Base-by-base conservation (phyloP, 2,113 vertebrate genomes). In the Physeter macrocephalus region DNA sequence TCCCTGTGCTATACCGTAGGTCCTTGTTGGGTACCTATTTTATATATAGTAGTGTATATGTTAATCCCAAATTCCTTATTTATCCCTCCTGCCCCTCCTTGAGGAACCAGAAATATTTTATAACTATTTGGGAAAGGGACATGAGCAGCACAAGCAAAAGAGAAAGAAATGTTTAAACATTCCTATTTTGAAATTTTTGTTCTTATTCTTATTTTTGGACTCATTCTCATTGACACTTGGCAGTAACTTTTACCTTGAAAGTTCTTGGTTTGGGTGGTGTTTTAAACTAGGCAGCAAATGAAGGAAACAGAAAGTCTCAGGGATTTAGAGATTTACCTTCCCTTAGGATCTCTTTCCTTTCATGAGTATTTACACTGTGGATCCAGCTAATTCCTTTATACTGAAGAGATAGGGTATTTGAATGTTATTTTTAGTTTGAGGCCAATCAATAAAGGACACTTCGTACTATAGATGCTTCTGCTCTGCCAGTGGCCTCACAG, bases 311-410 rank as follows among this genome's bases (percentile, higher is more conserved):
- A 77, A 94, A 89, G 29, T 90, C 54, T 67, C 41, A 7, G 27
- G 54, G 77, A 94, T 86, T 97, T 86, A 93, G 54, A 94, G 72
- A 87, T 49, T 93, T 87, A 13, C 31, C 13, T 25, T 89, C 82
- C 46, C 72, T 91, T 39, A 87, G 31, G 41, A 93, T 75, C 8
- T 23, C 14, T 52, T 46, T 93, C n/a, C 61, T 91, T 88, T 97
- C 92, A 94, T 97, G 89, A 93, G 97, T 95, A 95, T 97, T 95
- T 93, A 83, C n/a, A 41, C 2, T 39, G 21, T 52, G 71, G 43
- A 83, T 75, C 8, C 46, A 66, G 31, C n/a, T 89, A 93, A 86
- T 95, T 96, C 92, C 67, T 94, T 89, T 94, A n/a, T 39, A 69
- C 46, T 71, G 83, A 92, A 59, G 69, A 87, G 39, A 43, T 31